Evolutionary conservation across 2,113 vertebrate genomes (phyloP), one percentile per base, ranked within the genome.

Genomic region (Chunga burmeisteri): DNA sequence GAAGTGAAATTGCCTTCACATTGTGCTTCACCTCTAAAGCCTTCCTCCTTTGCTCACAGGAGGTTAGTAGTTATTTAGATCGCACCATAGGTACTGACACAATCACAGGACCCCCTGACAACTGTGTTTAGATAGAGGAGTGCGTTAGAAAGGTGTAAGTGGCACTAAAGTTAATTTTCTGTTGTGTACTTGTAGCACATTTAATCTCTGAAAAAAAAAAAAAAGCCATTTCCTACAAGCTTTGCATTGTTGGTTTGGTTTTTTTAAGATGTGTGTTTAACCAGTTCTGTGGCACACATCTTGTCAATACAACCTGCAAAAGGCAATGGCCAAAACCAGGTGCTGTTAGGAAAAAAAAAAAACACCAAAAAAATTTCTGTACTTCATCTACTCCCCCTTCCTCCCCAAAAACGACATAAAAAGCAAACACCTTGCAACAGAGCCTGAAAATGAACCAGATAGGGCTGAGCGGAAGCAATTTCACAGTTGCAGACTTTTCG

Each of bases 401-500:
- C 55, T 70, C 22, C 44, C 46, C 59, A 26, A 40, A 20, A 91
- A 53, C 0, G 0, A 46, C 53, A 68, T 5, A 36, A 38, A 78
- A 46, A 70, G 53, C 52, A 52, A 84, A 88, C 22, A 63, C 7
- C 49, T 72, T 58, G 34, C 49, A 90, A 55, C 9, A 86, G 25
- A 81, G 49, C 47, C 65, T 56, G 77, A 30, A 87, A 92, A 91
- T 65, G 16, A 91, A 59, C 38, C 13, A 0, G 56, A 63, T 36
- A n/a, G 61, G 80, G 61, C 68, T 86, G 82, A 93, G 61, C 15
- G 12, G 63, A 94, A 88, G 61, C 68, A 92, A 91, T 93, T 94
- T 91, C 88, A 88, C 88, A 96, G 83, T 13, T 26, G 27, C 18
- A 84, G 86, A 61, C 44, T 71, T 62, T 4, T 9, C 30, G 61